Percentiles rank a stretch among this genome's conserved stretches.
phyloP scores from a whole-genome alignment of 2,797 vertebrate genomes.

The Mus minutoides region DNA sequence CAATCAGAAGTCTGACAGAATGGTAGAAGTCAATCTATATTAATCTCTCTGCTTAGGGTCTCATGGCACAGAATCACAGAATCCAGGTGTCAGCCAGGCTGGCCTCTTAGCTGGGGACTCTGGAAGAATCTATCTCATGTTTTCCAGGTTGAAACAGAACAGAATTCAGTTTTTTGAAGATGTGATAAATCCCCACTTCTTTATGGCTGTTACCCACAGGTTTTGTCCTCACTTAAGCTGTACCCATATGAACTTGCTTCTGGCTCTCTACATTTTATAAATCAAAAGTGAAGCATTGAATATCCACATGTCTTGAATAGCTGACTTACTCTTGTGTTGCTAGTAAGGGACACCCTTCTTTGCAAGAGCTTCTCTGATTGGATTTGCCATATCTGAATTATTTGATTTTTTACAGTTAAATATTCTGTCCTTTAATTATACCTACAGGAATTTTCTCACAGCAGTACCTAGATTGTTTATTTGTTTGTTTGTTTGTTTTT shows the following conservation, averaged over 20 bases:
- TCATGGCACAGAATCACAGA: background rate
- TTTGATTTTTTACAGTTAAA: conserved; percentile 8
- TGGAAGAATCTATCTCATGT: background rate
- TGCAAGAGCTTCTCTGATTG: background rate
- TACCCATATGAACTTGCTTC: background rate
- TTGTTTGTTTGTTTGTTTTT: background rate
- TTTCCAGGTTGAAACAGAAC: background rate
- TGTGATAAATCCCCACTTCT: background rate
- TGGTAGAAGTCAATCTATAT: background rate
- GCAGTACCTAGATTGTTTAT: background rate
- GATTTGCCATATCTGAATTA: background rate
- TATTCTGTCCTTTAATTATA: conserved; percentile 33
- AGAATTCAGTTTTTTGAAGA: conserved; percentile 38
- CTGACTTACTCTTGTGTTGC: background rate
- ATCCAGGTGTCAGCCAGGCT: background rate
- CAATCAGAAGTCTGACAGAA: background rate
- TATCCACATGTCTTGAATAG: background rate
- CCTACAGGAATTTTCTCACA: background rate
- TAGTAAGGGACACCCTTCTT: background rate
- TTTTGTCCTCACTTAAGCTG: background rate
- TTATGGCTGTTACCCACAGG: background rate
- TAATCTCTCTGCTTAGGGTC: background rate
- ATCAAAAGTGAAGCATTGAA: background rate
- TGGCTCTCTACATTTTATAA: background rate
- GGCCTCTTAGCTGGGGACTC: background rate